A percentile compares a stretch with the other conserved stretches of the same genome.
These are phyloP conservation scores for Drosophila lutescens DNA, from an alignment of 2,888 invertebrate genomes.

Conservation along the genomic window DNA sequence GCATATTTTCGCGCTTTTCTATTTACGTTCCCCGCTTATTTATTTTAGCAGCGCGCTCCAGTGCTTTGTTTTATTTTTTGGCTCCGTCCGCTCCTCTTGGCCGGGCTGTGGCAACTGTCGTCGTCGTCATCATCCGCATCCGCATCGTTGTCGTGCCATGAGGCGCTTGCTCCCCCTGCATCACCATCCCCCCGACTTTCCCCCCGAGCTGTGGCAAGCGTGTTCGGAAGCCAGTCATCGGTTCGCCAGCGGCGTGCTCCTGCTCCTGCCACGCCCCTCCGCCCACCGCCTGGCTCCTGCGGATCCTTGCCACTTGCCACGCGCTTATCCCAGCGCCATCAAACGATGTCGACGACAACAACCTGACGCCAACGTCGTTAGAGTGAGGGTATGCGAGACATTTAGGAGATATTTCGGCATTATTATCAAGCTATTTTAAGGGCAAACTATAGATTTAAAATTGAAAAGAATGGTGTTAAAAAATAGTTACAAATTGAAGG, in stretches of 20 bases:
- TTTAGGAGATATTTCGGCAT: not conserved
- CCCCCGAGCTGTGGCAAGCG: slow-evolving; percentile 31
- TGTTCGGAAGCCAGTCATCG: slow-evolving; percentile 55
- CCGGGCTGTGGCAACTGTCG: slow-evolving; percentile 58
- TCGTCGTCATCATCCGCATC: slow-evolving; percentile 21
- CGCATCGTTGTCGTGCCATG: slow-evolving; percentile 61
- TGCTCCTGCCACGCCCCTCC: slow-evolving; percentile 47
- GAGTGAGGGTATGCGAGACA: slow-evolving; percentile 21
- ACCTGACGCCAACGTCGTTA: slow-evolving; percentile 35
- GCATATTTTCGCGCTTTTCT: slow-evolving; percentile 60
- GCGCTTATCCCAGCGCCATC: slow-evolving; percentile 74
- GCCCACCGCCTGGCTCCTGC: slow-evolving; percentile 46
- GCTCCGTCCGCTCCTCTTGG: slow-evolving; percentile 69
- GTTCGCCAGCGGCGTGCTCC: slow-evolving; percentile 70
- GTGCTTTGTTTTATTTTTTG: slow-evolving; percentile 40
- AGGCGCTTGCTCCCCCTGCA: slow-evolving; percentile 70
- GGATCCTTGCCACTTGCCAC: slow-evolving; percentile 59
- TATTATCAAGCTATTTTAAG: no score
- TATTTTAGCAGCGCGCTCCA: slow-evolving; percentile 11
- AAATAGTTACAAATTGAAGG: no score
- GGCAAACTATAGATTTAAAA: no score
- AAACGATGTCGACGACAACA: slow-evolving; percentile 70
- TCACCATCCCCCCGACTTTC: slow-evolving; percentile 47
- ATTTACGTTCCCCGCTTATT: slow-evolving; percentile 42
- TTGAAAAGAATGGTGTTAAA: no score